Evolutionary conservation across 2,888 invertebrate species (phyloP), one percentile per base, ranked within the genome.

Genomic region (Bellardia pandia): DNA sequence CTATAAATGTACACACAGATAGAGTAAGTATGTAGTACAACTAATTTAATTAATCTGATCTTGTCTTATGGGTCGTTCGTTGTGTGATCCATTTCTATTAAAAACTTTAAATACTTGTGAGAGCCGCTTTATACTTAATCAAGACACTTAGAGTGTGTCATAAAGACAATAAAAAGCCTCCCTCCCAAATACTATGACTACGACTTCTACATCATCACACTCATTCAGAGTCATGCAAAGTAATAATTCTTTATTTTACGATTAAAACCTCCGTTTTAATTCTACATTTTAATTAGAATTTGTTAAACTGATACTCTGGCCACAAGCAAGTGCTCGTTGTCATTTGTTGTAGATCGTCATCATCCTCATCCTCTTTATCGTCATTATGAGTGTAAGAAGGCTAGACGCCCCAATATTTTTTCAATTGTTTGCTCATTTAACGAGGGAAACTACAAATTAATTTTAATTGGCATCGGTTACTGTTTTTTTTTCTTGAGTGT

Each of bases 251-350:
- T 82, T 78, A 74, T 82, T 78, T 84, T 85, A 64, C 64, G 81
- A 78, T 82, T 69, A 66, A 83, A 84, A 78, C 78, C 84, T 82
- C 84, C 74, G 80, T 78, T 86, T 81, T 82, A 88, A 86, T 88
- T 90, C 89, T 89, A 88, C 89, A 88, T 90, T 91, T 92, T 92
- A 92, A 91, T 91, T 91, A 91, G 89, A 88, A 64, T 37, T 40
- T 77, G 71, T 45, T 56, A 42, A 71, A 51, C n/a, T 56, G 48
- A 60, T 33, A 51, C 69, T 64, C n/a, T 69, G 16, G 11, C 14
- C 64, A 58, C 51, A 45, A 37, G 42, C 45, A 40, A 30, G 40
- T n/a, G n/a, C 9, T 53, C 0, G 64, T 42, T 33, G 62, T 33
- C 30, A 48, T 33, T 51, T 51, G 51, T 30, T 64, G 64, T 58